These are phyloP conservation scores for Antedon bifida DNA, from an alignment of 35 echinoderm and acorn worm genomes.

Conservation along the genomic window DNA sequence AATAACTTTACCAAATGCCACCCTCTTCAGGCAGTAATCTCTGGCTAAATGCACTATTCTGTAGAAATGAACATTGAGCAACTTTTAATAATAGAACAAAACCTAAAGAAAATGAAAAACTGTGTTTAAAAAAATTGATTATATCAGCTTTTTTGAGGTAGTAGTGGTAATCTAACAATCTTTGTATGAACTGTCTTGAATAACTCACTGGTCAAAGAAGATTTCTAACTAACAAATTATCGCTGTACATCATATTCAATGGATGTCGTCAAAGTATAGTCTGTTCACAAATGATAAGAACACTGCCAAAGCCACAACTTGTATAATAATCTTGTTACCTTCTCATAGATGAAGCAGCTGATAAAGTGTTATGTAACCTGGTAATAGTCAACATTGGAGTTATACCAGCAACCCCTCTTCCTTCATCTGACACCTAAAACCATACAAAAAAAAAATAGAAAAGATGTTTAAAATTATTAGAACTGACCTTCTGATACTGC, in stretches of 20 bases:
- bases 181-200: too few relatives aligned
- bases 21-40: slow-evolving; percentile 63
- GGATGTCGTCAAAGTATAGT: too few relatives aligned
- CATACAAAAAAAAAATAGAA: neutral
- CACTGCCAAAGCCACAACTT: too few relatives aligned
- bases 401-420: slow-evolving; percentile 53
- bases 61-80: neutral
- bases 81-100: neutral
- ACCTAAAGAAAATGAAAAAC: too few relatives aligned
- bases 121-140: too few relatives aligned
- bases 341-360: slow-evolving; percentile 57
- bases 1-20: slow-evolving; percentile 78
- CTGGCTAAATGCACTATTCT: slow-evolving; percentile 68
- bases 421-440: slow-evolving; percentile 54
- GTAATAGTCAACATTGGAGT: slow-evolving; percentile 74
- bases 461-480: neutral
- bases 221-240: too few relatives aligned
- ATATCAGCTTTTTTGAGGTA: too few relatives aligned
- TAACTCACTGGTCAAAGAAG: too few relatives aligned
- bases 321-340: too few relatives aligned
- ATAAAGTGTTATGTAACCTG: slow-evolving; percentile 51
- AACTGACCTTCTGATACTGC: neutral
- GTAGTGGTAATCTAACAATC: too few relatives aligned
- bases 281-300: too few relatives aligned
- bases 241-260: too few relatives aligned